Evolutionary conservation across 2,888 invertebrate species (phyloP).

Genomic region (Petrolisthes cinctipes): DNA sequence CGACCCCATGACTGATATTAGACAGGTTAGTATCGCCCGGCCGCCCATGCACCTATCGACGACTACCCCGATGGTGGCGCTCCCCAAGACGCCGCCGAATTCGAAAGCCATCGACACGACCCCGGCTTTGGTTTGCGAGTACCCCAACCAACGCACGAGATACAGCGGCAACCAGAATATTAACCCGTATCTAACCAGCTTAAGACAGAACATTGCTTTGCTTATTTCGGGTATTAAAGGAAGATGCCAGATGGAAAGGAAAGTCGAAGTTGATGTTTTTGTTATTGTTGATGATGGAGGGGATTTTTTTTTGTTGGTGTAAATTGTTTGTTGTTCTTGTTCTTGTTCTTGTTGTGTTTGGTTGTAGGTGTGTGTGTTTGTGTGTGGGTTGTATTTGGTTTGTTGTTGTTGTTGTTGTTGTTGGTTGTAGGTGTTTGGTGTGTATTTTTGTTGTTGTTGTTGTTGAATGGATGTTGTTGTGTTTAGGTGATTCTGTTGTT

Average conservation of each 20-base stretch:
- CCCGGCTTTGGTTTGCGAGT: slow-evolving; percentile 70
- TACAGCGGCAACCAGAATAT: slow-evolving; percentile 73
- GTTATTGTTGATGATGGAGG: not conserved
- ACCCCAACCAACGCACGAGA: slow-evolving; percentile 70
- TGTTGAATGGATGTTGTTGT: too few relatives aligned
- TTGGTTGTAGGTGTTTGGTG: too few relatives aligned
- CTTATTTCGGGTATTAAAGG: slow-evolving; percentile 70
- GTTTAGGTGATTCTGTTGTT: not conserved
- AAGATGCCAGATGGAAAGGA: slow-evolving; percentile 68
- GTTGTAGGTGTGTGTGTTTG: not conserved
- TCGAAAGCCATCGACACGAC: slow-evolving; percentile 72
- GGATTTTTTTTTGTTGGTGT: not conserved
- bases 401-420: too few relatives aligned
- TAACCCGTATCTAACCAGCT: slow-evolving; percentile 72
- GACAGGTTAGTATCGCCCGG: slow-evolving; percentile 69
- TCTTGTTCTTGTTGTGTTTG: too few relatives aligned
- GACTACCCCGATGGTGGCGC: slow-evolving; percentile 70
- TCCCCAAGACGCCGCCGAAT: slow-evolving; percentile 71
- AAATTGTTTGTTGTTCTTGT: too few relatives aligned
- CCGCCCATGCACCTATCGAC: slow-evolving; percentile 70
- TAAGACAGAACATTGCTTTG: slow-evolving; percentile 71
- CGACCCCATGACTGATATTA: slow-evolving; percentile 69
- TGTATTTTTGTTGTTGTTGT: too few relatives aligned
- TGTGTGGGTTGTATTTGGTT: not conserved
- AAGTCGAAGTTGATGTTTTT: slow-evolving; percentile 9